These are phyloP conservation scores for Anoplophora glabripennis DNA, from an alignment of 1,140 invertebrate species.

Conservation along the genomic window DNA sequence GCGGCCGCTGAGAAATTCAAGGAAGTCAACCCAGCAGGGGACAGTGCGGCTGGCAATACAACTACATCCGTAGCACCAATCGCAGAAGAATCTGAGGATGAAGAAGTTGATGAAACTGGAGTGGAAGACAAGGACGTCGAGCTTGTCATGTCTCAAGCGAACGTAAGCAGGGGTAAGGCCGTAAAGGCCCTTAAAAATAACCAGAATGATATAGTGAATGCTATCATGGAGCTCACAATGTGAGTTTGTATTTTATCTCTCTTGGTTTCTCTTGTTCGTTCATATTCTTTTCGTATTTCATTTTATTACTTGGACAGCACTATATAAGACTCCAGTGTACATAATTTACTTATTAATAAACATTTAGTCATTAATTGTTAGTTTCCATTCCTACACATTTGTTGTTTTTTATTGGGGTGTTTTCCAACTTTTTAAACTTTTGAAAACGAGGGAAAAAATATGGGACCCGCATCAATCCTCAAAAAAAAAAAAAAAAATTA, in stretches of 20 bases:
- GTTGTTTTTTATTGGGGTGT: too few relatives aligned
- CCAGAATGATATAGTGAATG: conserved; percentile 95
- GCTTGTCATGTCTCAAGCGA: conserved; percentile 97
- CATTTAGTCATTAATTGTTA: too few relatives aligned
- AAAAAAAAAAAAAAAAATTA: too few relatives aligned
- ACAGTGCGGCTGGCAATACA: conserved; percentile 65
- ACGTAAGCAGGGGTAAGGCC: conserved; percentile 88
- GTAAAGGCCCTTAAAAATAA: conserved; percentile 96
- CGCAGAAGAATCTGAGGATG: conserved; percentile 84
- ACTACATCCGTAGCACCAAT: conserved; percentile 78
- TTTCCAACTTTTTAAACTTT: too few relatives aligned
- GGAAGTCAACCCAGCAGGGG: conserved; percentile 68
- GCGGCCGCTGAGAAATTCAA: conserved; percentile 99
- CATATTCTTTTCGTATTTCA: not conserved
- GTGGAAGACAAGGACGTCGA: conserved; percentile 98
- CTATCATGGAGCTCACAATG: conserved; percentile 73
- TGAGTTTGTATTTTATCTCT: conserved; percentile 13
- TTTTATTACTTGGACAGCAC: not conserved
- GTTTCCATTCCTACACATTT: too few relatives aligned
- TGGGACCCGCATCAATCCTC: too few relatives aligned
- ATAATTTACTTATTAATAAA: not conserved
- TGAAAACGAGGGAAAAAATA: too few relatives aligned
- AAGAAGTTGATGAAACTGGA: conserved; percentile 90
- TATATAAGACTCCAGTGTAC: conserved; percentile 8
- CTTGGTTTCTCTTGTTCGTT: not conserved